These are phyloP conservation scores for Phragmatobia fuliginosa DNA, from an alignment of 2,888 invertebrate genomes.

Conservation along the genomic window DNA sequence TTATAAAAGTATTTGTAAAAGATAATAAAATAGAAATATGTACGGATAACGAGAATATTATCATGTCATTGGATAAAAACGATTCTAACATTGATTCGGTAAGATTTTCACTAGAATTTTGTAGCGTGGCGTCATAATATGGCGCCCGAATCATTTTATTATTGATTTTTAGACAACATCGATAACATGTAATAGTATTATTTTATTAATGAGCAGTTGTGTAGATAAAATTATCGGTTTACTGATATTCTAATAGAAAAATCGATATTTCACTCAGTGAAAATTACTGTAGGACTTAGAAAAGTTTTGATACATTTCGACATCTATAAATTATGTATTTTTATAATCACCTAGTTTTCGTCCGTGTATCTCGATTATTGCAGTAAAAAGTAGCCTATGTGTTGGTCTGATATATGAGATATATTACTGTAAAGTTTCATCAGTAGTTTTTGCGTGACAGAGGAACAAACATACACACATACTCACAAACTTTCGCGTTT, in stretches of 20 bases:
- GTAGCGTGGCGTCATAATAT: conserved; percentile 35
- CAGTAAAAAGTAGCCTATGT: no score
- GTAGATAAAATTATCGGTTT: conserved; percentile 6
- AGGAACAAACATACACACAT: no score
- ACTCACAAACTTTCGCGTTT: no score
- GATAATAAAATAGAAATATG: conserved; percentile 56
- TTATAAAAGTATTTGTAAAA: conserved; percentile 63
- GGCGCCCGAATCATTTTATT: conserved; percentile 33
- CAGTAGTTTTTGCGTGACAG: no score
- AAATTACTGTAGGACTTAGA: background rate
- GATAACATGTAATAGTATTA: conserved; percentile 22
- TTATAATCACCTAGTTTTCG: no score
- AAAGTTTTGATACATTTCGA: background rate
- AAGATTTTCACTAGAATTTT: conserved; percentile 57
- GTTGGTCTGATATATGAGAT: no score
- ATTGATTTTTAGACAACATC: conserved; percentile 46
- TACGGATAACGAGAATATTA: conserved; percentile 50
- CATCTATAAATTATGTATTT: no score
- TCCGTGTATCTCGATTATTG: no score
- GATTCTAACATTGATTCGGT: conserved; percentile 70
- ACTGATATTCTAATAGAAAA: conserved; percentile 6
- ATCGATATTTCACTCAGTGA: conserved; percentile 1
- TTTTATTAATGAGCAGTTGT: background rate
- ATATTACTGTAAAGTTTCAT: no score
- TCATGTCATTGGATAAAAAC: conserved; percentile 47